Evolutionary conservation across 1,140 invertebrate genomes (phyloP), one percentile per base, ranked within the genome.

Genomic region (Zaprionus davidi): DNA sequence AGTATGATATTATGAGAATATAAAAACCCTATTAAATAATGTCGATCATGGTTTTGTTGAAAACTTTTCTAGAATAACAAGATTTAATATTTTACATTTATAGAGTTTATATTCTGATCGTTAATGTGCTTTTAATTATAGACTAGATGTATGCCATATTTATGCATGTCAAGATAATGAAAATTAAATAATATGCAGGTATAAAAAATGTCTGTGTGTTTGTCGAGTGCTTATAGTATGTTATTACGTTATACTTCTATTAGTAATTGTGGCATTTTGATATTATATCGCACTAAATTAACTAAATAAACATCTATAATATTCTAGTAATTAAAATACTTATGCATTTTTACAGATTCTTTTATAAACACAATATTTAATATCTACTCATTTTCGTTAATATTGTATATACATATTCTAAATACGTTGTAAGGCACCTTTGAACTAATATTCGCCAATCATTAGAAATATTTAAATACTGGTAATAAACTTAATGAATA

Each of bases 341-440:
- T 55, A 58, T 66, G 34, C 46, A 67, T 67, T 24, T 38, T 51
- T 74, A 75, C 71, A 72, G 66, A 76, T 75, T 56, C 5, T 7
- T 38, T 51, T 59, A 28, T 66, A 44, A 65, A 71, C 69, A 62
- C 22, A 76, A 76, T 36, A 66, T 60, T 34, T 49, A 71, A 71
- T 70, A 72, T 38, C 63, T 76, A 72, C 56, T 67, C 38, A 76
- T 60, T 55, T 59, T 58, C 12, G 44, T 63, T 57, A 77, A 62
- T 72, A 20, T 20, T 20, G 1, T 20, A 71, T 76, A 2, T 71
- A 71, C 62, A 77, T 20, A 51, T 76, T 76, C 85, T 87, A 88
- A 88, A 81, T 87, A 84, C 74, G 65, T 87, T 84, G 74, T 87
- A 87, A 87, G 84, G 84, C 84, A 87, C 84, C 71, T 51, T 88